A percentile compares a stretch with the other conserved stretches of the same genome.
Evolutionary conservation across 1,140 invertebrate genomes (phyloP).

Genomic region (Palaemon carinicauda): DNA sequence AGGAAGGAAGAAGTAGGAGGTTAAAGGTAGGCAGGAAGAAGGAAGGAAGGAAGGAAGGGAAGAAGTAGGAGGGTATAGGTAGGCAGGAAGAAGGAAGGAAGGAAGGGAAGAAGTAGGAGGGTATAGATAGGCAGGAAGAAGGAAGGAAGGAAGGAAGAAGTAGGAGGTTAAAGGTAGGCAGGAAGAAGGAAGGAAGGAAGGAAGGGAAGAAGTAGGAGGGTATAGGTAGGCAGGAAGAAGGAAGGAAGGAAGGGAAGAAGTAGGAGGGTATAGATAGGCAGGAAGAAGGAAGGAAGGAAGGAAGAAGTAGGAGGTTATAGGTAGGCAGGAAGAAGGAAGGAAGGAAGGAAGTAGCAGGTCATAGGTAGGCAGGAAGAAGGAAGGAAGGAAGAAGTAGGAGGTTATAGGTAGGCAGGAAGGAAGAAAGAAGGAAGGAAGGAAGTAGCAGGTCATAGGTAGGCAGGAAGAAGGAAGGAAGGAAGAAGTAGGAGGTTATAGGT

Average conservation of each 20-base stretch:
- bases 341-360: background rate
- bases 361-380: too few relatives aligned
- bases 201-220: constrained; percentile 6
- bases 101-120: background rate
- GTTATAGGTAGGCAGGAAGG: background rate
- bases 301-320: too few relatives aligned
- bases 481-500: background rate
- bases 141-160: background rate
- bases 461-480: too few relatives aligned
- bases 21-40: too few relatives aligned
- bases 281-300: background rate
- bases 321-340: too few relatives aligned
- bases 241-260: background rate
- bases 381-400: too few relatives aligned
- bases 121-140: too few relatives aligned
- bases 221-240: background rate
- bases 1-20: background rate
- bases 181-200: too few relatives aligned
- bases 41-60: background rate
- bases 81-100: background rate
- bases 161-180: too few relatives aligned
- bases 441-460: too few relatives aligned
- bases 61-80: constrained; percentile 11
- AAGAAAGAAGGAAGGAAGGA: background rate
- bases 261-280: too few relatives aligned